Evolutionary conservation across 2,797 vertebrate species (phyloP).

Genomic region (Calcarius lapponicus): DNA sequence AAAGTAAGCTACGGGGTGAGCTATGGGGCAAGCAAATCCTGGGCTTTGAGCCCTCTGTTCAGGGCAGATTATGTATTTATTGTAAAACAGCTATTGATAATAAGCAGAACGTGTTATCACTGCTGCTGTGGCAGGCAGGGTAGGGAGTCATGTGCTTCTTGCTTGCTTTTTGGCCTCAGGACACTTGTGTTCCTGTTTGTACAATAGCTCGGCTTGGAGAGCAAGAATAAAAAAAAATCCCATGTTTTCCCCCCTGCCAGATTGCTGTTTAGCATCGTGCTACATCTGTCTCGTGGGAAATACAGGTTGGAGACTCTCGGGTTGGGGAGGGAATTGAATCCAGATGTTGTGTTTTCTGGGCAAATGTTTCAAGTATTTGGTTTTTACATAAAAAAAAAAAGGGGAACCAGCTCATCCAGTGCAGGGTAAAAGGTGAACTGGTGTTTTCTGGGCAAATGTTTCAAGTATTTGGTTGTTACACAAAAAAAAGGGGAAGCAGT

Average conservation of each 20-base stretch:
- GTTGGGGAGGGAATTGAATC: constrained; percentile 23
- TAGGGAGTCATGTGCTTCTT: constrained; percentile 24
- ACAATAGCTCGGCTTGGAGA: constrained; percentile 58
- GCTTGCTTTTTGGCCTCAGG: constrained; percentile 60
- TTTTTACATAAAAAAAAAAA: not conserved
- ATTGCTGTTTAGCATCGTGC: constrained; percentile 52
- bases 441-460: not conserved
- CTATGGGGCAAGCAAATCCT: not conserved
- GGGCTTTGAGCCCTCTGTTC: not conserved
- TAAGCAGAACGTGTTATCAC: constrained; percentile 16
- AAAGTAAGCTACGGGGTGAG: not conserved
- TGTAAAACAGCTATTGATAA: constrained; percentile 17
- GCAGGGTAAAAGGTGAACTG: not conserved
- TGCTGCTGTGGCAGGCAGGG: constrained; percentile 21
- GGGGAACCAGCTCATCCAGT: not conserved
- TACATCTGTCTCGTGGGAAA: constrained; percentile 38
- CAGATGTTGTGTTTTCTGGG: constrained; percentile 16
- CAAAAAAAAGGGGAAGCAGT: not conserved
- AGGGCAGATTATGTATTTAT: not conserved
- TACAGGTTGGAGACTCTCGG: constrained; percentile 35
- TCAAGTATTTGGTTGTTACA: not conserved
- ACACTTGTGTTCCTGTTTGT: constrained; percentile 66
- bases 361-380: not conserved
- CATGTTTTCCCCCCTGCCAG: constrained; percentile 23
- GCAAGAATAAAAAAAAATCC: constrained; percentile 50